Evolutionary conservation across 2,797 vertebrate genomes (phyloP).

Genomic region (Diceros bicornis): DNA sequence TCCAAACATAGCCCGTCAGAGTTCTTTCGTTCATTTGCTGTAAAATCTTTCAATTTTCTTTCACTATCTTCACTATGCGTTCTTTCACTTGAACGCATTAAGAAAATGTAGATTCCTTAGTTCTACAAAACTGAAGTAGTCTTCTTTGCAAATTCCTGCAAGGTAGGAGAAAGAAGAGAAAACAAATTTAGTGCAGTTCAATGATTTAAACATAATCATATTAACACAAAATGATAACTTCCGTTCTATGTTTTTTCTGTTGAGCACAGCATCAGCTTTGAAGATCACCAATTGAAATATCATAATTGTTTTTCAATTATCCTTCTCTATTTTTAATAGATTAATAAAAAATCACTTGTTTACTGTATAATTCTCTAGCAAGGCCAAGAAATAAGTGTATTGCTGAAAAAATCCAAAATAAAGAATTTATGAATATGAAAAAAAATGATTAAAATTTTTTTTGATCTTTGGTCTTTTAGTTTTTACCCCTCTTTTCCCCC

Average conservation of each 20-base stretch:
- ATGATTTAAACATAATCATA: background rate
- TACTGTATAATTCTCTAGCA: background rate
- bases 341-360: no score
- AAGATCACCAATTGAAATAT: background rate
- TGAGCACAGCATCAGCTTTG: background rate
- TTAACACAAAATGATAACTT: background rate
- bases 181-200: background rate
- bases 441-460: background rate
- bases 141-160: conserved; percentile 41
- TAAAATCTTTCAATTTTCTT: conserved; percentile 11
- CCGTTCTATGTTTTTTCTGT: background rate
- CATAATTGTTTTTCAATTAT: background rate
- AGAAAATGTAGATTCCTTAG: conserved; percentile 28
- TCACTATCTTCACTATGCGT: no score
- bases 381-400: background rate
- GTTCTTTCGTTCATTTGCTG: conserved; percentile 24
- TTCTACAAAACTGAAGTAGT: conserved; percentile 10
- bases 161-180: background rate
- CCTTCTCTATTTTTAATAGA: background rate
- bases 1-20: background rate
- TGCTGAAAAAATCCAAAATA: background rate
- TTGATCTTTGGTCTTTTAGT: background rate
- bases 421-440: background rate
- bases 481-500: background rate
- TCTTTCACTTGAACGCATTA: conserved; percentile 37